Evolutionary conservation across 2,113 vertebrate genomes (phyloP).

Genomic region (Condylura cristata): DNA sequence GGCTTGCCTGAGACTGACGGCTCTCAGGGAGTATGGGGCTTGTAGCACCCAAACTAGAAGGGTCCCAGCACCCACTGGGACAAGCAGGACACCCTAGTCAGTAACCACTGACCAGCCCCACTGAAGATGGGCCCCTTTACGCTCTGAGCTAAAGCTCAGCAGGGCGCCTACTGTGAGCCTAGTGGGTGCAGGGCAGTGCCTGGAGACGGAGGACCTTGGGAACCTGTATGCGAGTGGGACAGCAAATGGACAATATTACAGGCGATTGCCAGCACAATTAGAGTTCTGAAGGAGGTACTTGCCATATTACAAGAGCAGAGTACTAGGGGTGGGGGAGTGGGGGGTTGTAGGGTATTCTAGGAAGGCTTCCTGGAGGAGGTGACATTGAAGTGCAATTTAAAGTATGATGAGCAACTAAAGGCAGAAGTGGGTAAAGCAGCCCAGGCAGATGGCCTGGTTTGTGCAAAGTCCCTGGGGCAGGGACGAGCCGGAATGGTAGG

Average conservation of each 20-base stretch:
- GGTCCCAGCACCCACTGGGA: too few species aligned
- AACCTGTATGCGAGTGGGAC: not conserved
- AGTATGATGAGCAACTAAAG: not conserved
- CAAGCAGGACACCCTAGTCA: not conserved
- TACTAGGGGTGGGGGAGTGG: too few species aligned
- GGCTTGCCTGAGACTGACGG: not conserved
- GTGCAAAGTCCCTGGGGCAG: not conserved
- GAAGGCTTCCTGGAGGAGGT: constrained; percentile 41
- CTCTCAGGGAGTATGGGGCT: not conserved
- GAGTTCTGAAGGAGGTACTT: not conserved
- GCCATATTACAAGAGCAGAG: not conserved
- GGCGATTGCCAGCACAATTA: not conserved
- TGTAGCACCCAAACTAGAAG: not conserved
- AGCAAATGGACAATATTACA: not conserved
- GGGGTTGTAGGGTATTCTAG: not conserved
- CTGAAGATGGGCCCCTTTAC: not conserved
- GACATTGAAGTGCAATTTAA: not conserved
- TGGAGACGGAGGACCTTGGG: not conserved
- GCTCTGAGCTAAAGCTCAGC: not conserved
- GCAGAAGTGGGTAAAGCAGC: not conserved
- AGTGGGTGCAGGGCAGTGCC: too few species aligned
- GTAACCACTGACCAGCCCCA: not conserved
- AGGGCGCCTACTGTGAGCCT: not conserved
- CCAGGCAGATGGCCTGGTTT: not conserved
- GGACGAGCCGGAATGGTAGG: not conserved